Evolutionary conservation across 1,140 invertebrate genomes (phyloP).

Genomic region (Leguminivora glycinivorella): DNA sequence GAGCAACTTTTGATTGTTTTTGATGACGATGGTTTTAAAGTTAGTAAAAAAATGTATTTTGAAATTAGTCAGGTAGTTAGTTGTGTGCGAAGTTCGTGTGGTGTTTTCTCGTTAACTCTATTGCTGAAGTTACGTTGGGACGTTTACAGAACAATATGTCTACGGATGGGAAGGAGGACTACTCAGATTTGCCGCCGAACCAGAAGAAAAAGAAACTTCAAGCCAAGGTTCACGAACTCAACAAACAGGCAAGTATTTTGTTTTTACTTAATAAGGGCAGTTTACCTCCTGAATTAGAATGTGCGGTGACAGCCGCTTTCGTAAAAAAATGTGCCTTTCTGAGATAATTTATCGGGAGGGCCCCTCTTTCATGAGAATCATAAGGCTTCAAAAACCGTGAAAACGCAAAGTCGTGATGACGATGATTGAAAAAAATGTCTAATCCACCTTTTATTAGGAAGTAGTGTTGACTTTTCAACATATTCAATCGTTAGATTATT

Average conservation of each 20-base stretch:
- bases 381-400: too few species aligned
- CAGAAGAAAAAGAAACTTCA: slow-evolving; percentile 96
- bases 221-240: slow-evolving; percentile 93
- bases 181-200: slow-evolving; percentile 97
- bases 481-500: too few species aligned
- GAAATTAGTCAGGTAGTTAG: slow-evolving; percentile 13
- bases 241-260: slow-evolving; percentile 62
- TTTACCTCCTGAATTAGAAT: too few species aligned
- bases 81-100: slow-evolving; percentile 27
- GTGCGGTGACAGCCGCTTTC: too few species aligned
- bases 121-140: slow-evolving; percentile 30
- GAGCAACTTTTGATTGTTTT: background rate
- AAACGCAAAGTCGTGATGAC: too few species aligned
- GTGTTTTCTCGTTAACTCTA: slow-evolving; percentile 3
- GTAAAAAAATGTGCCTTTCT: too few species aligned
- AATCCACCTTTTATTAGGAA: too few species aligned
- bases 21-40: slow-evolving; percentile 5
- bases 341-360: too few species aligned
- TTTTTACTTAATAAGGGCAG: background rate
- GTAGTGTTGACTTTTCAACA: too few species aligned
- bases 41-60: background rate
- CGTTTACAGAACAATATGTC: slow-evolving; percentile 87
- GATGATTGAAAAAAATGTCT: too few species aligned
- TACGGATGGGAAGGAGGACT: slow-evolving; percentile 94
- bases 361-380: too few species aligned